These are phyloP conservation scores for Phymastichus coffea DNA, from an alignment of 1,140 invertebrate species.

Conservation along the genomic window DNA sequence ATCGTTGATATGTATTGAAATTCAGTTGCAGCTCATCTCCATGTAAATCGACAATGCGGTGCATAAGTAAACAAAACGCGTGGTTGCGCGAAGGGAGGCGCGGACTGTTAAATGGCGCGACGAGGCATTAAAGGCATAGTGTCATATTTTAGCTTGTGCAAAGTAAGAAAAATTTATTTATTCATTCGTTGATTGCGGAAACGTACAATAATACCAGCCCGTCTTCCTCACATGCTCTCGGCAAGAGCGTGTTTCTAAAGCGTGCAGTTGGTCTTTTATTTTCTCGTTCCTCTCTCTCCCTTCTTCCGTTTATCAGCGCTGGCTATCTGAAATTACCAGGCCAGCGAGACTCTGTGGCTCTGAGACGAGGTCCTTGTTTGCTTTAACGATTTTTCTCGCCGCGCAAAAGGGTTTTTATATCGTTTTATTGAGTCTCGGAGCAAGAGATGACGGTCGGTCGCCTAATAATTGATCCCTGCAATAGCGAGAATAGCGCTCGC, in stretches of 20 bases:
- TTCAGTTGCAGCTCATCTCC: neutral
- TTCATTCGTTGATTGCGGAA: too few relatives aligned
- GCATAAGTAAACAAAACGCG: conserved; percentile 7
- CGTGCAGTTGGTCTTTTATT: too few relatives aligned
- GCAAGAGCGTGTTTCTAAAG: too few relatives aligned
- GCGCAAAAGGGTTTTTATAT: too few relatives aligned
- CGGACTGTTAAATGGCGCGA: conserved; percentile 16
- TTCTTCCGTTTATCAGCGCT: neutral
- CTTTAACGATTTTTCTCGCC: conserved; percentile 11
- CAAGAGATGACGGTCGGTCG: neutral
- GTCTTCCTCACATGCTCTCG: too few relatives aligned
- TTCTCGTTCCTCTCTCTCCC: neutral
- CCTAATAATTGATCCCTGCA: too few relatives aligned
- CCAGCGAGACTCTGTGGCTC: too few relatives aligned
- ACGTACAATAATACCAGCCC: too few relatives aligned
- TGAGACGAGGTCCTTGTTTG: neutral
- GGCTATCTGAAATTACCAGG: neutral
- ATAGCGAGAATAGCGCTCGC: too few relatives aligned
- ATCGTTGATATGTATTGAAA: too few relatives aligned
- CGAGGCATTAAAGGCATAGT: conserved; percentile 20
- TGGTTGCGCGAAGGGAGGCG: neutral
- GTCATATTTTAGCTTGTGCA: too few relatives aligned
- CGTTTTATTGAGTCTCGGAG: neutral
- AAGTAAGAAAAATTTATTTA: too few relatives aligned
- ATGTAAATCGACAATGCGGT: conserved; percentile 16